Percentiles rank a stretch among this genome's conserved stretches.
phyloP scores from a whole-genome alignment of 1,140 invertebrate species.

The Drosophila insularis region DNA sequence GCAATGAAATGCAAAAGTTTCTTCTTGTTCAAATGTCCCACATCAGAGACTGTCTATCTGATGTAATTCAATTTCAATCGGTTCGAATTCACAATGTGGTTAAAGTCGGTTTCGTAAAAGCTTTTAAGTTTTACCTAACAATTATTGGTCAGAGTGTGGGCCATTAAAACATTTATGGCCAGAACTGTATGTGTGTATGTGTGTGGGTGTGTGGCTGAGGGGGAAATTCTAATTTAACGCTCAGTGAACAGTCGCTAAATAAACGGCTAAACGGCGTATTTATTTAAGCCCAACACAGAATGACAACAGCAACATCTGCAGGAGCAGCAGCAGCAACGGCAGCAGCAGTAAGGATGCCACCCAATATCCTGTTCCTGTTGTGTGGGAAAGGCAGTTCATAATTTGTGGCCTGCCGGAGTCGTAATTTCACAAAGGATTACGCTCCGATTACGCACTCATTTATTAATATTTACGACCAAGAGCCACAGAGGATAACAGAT shows the following conservation, averaged over 20 bases:
- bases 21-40: slow-evolving; percentile 33
- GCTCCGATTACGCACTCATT: slow-evolving; percentile 75
- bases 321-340: not conserved
- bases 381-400: slow-evolving; percentile 36
- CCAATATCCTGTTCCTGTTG: slow-evolving; percentile 65
- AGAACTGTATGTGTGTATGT: not conserved
- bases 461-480: slow-evolving; percentile 76
- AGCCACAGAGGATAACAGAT: slow-evolving; percentile 55
- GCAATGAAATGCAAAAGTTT: slow-evolving; percentile 48
- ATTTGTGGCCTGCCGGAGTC: slow-evolving; percentile 59
- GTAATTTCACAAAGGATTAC: slow-evolving; percentile 81
- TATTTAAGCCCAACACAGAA: slow-evolving; percentile 26
- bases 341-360: slow-evolving; percentile 25
- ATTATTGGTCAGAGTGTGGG: slow-evolving; percentile 25
- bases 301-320: slow-evolving; percentile 3
- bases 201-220: slow-evolving; percentile 1
- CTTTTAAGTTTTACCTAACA: not conserved
- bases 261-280: slow-evolving; percentile 45
- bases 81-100: not conserved
- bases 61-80: slow-evolving; percentile 30
- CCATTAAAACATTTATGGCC: slow-evolving; percentile 73
- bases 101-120: not conserved
- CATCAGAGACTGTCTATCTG: slow-evolving; percentile 54
- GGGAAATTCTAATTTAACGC: slow-evolving; percentile 74
- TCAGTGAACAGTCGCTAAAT: slow-evolving; percentile 53